Conservation (phyloP, 2,888 invertebrate genomes). For the Pilophorus perplexus region DNA sequence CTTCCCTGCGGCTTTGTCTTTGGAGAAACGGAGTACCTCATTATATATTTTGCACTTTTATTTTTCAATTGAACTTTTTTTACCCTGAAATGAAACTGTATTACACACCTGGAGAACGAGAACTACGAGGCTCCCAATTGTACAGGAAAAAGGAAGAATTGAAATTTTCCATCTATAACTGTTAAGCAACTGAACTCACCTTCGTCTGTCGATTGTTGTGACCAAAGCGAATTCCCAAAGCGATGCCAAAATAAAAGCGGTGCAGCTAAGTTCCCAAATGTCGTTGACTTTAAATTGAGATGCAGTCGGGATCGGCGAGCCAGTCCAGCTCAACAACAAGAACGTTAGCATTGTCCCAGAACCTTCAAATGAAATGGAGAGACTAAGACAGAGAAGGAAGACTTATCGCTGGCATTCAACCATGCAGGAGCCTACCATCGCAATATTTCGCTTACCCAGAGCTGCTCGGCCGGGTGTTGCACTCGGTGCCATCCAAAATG, state of each 20-base stretch:
- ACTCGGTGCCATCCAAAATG: constrained; percentile 84
- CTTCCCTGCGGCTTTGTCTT: constrained; percentile 37
- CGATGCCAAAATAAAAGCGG: constrained; percentile 78
- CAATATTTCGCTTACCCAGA: too few relatives aligned
- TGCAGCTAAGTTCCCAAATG: constrained; percentile 83
- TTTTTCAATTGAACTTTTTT: constrained; percentile 67
- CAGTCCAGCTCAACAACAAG: constrained; percentile 44
- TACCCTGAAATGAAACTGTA: constrained; percentile 53
- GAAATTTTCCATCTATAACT: too few relatives aligned
- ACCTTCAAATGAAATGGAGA: constrained; percentile 55
- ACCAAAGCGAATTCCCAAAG: constrained; percentile 85
- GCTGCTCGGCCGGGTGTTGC: constrained; percentile 60
- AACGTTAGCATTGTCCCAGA: constrained; percentile 77
- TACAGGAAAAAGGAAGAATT: too few relatives aligned
- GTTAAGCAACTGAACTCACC: too few relatives aligned
- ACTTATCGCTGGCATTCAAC: too few relatives aligned
- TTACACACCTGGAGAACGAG: too few relatives aligned
- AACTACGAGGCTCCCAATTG: too few relatives aligned
- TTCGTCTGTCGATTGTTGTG: constrained; percentile 81
- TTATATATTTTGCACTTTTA: constrained; percentile 76
- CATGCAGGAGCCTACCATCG: too few relatives aligned
- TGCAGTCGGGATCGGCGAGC: constrained; percentile 62
- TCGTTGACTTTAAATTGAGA: constrained; percentile 86
- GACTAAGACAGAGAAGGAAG: background rate
- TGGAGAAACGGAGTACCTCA: constrained; percentile 78